These are phyloP conservation scores for Ichneumoninae sp. DNA, from an alignment of 2,888 invertebrate genomes.

Conservation along the genomic window DNA sequence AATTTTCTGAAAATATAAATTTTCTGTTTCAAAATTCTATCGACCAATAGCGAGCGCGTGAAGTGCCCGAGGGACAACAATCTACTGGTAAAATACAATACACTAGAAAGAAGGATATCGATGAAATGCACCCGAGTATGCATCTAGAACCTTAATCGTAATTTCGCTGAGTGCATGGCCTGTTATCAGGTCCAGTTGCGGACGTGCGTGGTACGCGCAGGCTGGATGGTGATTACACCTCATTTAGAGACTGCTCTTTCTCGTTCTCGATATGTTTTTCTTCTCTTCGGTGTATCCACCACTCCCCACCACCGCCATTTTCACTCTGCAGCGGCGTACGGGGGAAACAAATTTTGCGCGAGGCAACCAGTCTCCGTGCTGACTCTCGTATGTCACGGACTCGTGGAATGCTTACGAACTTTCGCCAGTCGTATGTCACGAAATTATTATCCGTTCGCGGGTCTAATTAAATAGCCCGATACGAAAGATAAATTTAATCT, in stretches of 20 bases:
- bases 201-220: slow-evolving; percentile 23
- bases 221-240: slow-evolving; percentile 11
- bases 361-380: slow-evolving; percentile 29
- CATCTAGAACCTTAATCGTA: not conserved
- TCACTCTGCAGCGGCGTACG: slow-evolving; percentile 12
- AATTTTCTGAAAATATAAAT: too few relatives aligned
- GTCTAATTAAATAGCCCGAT: not conserved
- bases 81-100: not conserved
- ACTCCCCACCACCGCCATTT: slow-evolving; percentile 22
- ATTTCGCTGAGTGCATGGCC: not conserved
- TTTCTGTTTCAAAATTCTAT: not conserved
- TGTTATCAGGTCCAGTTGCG: slow-evolving; percentile 20
- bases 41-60: not conserved
- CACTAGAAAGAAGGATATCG: not conserved
- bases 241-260: slow-evolving; percentile 26
- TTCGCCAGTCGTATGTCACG: not conserved
- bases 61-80: too few relatives aligned
- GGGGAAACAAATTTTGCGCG: slow-evolving; percentile 37
- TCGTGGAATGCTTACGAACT: slow-evolving; percentile 1
- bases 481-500: not conserved
- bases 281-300: not conserved
- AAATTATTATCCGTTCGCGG: not conserved
- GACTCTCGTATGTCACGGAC: slow-evolving; percentile 35
- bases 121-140: not conserved
- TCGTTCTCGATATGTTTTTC: not conserved